Evolutionary conservation across 92 coral and sea anemone species (phyloP).

Genomic region (Porites divaricata): DNA sequence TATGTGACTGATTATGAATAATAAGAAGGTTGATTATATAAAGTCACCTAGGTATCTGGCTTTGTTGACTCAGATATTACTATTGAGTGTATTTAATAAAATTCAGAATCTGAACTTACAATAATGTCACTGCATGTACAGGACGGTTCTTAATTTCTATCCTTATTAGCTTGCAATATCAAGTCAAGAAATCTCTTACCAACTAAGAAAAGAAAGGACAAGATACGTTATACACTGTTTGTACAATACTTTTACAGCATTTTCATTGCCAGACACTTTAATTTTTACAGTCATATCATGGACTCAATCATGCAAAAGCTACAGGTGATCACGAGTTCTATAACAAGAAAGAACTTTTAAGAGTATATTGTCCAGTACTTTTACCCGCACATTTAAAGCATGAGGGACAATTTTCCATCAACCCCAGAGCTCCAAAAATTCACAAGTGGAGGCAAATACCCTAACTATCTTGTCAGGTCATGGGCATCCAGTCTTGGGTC

Average conservation of each 20-base stretch:
- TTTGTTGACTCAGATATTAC: slow-evolving; percentile 24
- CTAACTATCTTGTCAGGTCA: slow-evolving; percentile 61
- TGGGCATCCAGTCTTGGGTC: slow-evolving; percentile 33
- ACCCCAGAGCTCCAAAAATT: neutral
- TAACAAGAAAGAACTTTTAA: too few relatives aligned
- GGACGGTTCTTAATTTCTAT: too few relatives aligned
- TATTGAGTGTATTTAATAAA: neutral
- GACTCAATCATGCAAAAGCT: neutral
- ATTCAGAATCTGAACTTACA: neutral
- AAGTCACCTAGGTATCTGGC: slow-evolving; percentile 14
- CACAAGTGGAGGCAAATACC: slow-evolving; percentile 38
- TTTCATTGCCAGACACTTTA: neutral
- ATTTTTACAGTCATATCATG: neutral
- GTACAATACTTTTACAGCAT: neutral
- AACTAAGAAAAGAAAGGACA: neutral
- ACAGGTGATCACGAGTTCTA: neutral
- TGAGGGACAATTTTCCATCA: slow-evolving; percentile 17
- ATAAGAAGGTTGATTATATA: neutral
- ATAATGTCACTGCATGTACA: too few relatives aligned
- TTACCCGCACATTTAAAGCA: neutral
- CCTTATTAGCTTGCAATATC: neutral
- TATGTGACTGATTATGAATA: neutral
- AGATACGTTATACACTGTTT: neutral
- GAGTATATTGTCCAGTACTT: neutral
- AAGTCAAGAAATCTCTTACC: neutral